Evolutionary conservation across 2,113 vertebrate species (phyloP), one percentile per base, ranked within the genome.

Genomic region (Oenanthe oenanthe): DNA sequence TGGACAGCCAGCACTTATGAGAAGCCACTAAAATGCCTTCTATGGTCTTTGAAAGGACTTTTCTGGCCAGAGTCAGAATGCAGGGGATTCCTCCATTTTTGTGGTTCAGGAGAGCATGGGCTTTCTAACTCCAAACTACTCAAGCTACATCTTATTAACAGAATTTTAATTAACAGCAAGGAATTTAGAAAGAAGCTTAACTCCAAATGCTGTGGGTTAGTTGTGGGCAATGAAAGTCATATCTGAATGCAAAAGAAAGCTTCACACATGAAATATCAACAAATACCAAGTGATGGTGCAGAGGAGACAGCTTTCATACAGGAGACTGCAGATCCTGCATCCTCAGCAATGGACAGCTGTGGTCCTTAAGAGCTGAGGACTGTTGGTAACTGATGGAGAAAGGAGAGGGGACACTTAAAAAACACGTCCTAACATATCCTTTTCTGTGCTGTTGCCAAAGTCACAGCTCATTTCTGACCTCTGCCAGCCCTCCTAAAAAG

Each of bases 1-100:
- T 92, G 12, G 12, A 87, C 71, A 85, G 73, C 85, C 93, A 93
- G 77, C 74, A 67, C 18, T 81, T 88, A 89, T 25, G 91, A 81
- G 73, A 91, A 93, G 80, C 50, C 84, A 73, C 83, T 95, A 85
- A 93, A 89, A 93, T 72, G 45, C 53, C 77, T 85, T 81, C 31
- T 48, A 68, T 61, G 53, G 57, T 86, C 86, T 92, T 75, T 78
- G 56, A 75, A 92, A 93, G 82, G 57, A 51, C 38, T 58, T 60
- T 77, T 73, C 79, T 91, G 32, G 47, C 28, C 43, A 70, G 78
- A 94, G 31, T 5, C 60, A 85, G 45, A 86, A 77, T 50, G 53
- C n/a, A 84, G 51, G 45, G 78, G 60, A 68, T 83, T 74, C 57
- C 32, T 90, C 32, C 0, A 0, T 38, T 75, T 86, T 85, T 1